Base-by-base conservation (phyloP, 2,113 vertebrate genomes). In the Tiliqua scincoides region DNA sequence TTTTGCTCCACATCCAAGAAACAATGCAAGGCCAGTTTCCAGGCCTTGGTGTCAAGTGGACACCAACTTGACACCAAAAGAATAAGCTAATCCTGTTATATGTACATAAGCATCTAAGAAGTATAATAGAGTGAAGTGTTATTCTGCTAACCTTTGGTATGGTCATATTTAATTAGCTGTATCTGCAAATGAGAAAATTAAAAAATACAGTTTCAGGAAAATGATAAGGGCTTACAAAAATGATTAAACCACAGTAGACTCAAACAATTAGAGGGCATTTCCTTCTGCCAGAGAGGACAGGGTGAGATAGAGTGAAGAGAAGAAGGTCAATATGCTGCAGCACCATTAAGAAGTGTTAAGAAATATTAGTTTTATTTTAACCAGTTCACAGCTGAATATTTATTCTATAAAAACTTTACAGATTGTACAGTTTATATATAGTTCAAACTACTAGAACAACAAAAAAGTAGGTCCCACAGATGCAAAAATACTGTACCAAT, bases 361-460 rank as follows among this genome's bases (percentile, higher is more conserved):
- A 98, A 97, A 97, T 97, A 97, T 97, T 97, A 97, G 96, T 96
- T 98, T 97, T 97, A 98, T 98, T 98, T 94, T 97, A 96, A 97
- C 96, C 97, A 97, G 96, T 97, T 97, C 97, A 98, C 97, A 98
- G 96, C 97, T 97, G 96, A 96, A 97, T 97, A 97, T 97, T 97
- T 97, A 97, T 97, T 96, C 97, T 97, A 98, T 97, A 98, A 97
- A 97, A 97, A 97, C 97, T 98, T 97, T 97, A 97, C 97, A 97
- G 97, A 97, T 97, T 98, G 97, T 98, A 98, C 97, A 98, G 96
- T 97, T 97, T 97, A 97, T 97, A 96, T 97, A 97, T 97, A 96
- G 95, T 95, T 95, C 95, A 96, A 95, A 97, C 97, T 97, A 97
- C 96, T 90, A 96, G 95, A 97, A 97, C 97, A 97, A 97, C 97